Percentiles rank a stretch among this genome's conserved stretches.
Evolutionary conservation across 2,797 vertebrate species (phyloP).

Genomic region (Ctenopoma kingsleyae): DNA sequence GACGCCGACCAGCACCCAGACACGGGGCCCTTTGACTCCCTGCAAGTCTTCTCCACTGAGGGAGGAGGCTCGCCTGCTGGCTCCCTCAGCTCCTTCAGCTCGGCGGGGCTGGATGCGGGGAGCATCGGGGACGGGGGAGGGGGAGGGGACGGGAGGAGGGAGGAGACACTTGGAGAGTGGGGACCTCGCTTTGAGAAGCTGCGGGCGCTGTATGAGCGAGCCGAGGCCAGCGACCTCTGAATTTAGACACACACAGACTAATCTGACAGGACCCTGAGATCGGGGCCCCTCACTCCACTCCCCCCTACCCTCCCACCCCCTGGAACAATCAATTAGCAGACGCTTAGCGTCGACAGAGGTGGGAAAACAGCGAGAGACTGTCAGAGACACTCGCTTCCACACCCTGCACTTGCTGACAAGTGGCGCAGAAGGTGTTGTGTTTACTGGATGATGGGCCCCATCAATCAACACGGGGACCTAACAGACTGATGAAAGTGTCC

Average conservation of each 20-base stretch:
- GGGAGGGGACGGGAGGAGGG: conserved; percentile 69
- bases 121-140: conserved; percentile 63
- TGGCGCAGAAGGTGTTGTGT: conserved; percentile 53
- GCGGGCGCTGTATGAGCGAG: conserved; percentile 86
- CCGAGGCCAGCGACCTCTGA: conserved; percentile 84
- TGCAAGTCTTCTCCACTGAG: conserved; percentile 89
- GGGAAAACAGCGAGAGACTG: conserved; percentile 24
- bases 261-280: conserved; percentile 22
- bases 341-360: conserved; percentile 5
- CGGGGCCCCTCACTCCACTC: not conserved
- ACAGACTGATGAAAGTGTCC: conserved; percentile 58
- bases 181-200: conserved; percentile 91
- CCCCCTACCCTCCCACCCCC: not conserved
- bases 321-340: conserved; percentile 48
- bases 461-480: conserved; percentile 58
- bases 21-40: conserved; percentile 84
- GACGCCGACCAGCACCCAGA: conserved; percentile 83
- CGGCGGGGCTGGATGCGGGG: conserved; percentile 77
- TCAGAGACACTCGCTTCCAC: conserved; percentile 34
- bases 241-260: conserved; percentile 9
- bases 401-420: conserved; percentile 28
- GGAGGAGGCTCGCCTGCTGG: conserved; percentile 86
- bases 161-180: conserved; percentile 87
- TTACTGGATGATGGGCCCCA: conserved; percentile 59
- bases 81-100: conserved; percentile 89